These are phyloP conservation scores for Congeria kusceri DNA, from an alignment of 2,888 invertebrate species.

Conservation along the genomic window DNA sequence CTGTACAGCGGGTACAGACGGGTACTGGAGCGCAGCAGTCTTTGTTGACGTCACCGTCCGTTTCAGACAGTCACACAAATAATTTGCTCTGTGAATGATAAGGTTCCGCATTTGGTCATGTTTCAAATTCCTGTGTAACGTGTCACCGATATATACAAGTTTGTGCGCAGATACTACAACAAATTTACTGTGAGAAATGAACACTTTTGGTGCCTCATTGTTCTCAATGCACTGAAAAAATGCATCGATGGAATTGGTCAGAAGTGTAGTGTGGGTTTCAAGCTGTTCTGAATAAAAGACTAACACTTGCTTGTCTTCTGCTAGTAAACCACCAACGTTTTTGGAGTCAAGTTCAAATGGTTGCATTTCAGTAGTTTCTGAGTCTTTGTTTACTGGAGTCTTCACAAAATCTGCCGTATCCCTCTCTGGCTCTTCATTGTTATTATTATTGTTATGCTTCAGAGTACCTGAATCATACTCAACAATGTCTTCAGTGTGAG, in stretches of 20 bases:
- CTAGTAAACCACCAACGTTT: constrained; percentile 84
- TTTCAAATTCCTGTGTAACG: constrained; percentile 93
- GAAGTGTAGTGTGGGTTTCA: constrained; percentile 91
- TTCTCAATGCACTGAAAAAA: constrained; percentile 96
- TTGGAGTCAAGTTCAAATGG: constrained; percentile 58
- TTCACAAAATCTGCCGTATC: constrained; percentile 26
- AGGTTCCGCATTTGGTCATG: constrained; percentile 89
- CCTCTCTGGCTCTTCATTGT: constrained; percentile 1
- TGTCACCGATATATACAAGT: constrained; percentile 97
- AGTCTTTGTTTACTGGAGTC: constrained; percentile 3
- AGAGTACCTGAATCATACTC: constrained; percentile 34
- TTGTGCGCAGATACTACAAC: constrained; percentile 97
- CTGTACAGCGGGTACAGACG: constrained; percentile 94
- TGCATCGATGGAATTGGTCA: constrained; percentile 95
- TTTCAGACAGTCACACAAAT: constrained; percentile 83
- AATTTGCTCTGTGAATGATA: constrained; percentile 82
- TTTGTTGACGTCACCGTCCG: constrained; percentile 94
- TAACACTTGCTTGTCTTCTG: constrained; percentile 93
- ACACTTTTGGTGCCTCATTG: constrained; percentile 96
- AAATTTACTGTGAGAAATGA: constrained; percentile 97
- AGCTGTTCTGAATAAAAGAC: constrained; percentile 95
- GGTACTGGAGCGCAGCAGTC: constrained; percentile 95
- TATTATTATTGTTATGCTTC: constrained; percentile 12
- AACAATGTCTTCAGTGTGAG: constrained; percentile 2
- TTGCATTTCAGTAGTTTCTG: constrained; percentile 40